A percentile compares a stretch with the other conserved stretches of the same genome.
These are phyloP conservation scores for Percina caprodes DNA, from an alignment of 2,113 vertebrate genomes.

Conservation along the genomic window DNA sequence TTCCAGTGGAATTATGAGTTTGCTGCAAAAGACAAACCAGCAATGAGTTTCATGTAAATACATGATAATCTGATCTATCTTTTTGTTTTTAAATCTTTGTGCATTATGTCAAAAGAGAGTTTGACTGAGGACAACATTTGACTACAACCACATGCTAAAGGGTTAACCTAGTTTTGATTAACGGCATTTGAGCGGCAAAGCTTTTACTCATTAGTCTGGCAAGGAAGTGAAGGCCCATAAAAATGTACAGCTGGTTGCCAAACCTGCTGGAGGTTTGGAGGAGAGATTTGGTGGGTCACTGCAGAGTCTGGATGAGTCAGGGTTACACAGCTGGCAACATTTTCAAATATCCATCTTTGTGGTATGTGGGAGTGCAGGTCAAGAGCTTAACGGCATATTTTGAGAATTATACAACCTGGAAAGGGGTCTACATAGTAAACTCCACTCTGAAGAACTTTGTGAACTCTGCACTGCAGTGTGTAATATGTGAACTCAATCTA, in stretches of 20 bases:
- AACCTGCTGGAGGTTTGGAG: conserved; percentile 45
- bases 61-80: not conserved
- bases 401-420: conserved; percentile 32
- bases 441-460: conserved; percentile 28
- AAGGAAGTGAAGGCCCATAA: conserved; percentile 37
- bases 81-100: not conserved
- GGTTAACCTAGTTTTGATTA: conserved; percentile 46
- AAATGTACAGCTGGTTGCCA: conserved; percentile 63
- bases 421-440: conserved; percentile 9
- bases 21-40: not conserved
- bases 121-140: conserved; percentile 14
- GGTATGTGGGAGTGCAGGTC: conserved; percentile 36
- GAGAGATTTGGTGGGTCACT: conserved; percentile 27
- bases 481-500: not conserved
- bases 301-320: conserved; percentile 34
- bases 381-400: conserved; percentile 22
- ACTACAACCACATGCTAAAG: conserved; percentile 1
- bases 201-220: conserved; percentile 49
- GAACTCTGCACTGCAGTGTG: conserved; percentile 4
- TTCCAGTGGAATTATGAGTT: conserved; percentile 12
- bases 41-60: not conserved
- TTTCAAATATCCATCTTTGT: conserved; percentile 41
- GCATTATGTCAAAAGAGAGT: not conserved
- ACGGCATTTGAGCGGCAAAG: conserved; percentile 9
- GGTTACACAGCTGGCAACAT: conserved; percentile 61